Evolutionary conservation across 2,888 invertebrate genomes (phyloP).

Genomic region (Antitype chi): DNA sequence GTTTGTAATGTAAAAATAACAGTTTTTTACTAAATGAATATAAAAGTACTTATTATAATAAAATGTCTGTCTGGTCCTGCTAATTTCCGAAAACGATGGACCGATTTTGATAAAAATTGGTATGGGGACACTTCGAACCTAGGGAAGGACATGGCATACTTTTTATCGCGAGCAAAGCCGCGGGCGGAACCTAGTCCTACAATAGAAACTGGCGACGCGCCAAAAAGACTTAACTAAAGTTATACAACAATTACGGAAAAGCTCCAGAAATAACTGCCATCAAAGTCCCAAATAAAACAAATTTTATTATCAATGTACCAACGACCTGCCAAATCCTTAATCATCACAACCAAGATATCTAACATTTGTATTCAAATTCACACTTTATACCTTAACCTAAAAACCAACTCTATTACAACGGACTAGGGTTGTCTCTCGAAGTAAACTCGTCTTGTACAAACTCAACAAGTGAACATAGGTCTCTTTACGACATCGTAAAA

Average conservation of each 20-base stretch:
- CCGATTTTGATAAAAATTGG: no score
- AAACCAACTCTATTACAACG: constrained; percentile 43
- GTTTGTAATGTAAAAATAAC: no score
- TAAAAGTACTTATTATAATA: no score
- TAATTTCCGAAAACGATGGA: no score
- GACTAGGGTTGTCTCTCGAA: constrained; percentile 36
- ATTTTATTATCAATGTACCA: constrained; percentile 57
- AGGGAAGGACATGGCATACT: no score
- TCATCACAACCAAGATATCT: constrained; percentile 63
- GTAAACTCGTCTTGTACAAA: constrained; percentile 49
- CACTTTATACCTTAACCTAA: constrained; percentile 20
- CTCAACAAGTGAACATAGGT: constrained; percentile 88
- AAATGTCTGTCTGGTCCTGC: no score
- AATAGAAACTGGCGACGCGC: constrained; percentile 1
- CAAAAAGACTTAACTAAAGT: constrained; percentile 2
- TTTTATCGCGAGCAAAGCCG: no score
- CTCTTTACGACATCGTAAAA: constrained; percentile 85
- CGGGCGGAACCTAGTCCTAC: neutral
- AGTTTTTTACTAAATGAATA: no score
- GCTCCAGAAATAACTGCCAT: constrained; percentile 10
- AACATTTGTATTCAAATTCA: constrained; percentile 71
- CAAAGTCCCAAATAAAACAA: constrained; percentile 38
- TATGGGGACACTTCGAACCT: no score
- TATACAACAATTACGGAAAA: constrained; percentile 17
- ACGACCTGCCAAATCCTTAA: constrained; percentile 64